Evolutionary conservation across 2,888 invertebrate genomes (phyloP).

Genomic region (Chalcosyrphus nemorum): DNA sequence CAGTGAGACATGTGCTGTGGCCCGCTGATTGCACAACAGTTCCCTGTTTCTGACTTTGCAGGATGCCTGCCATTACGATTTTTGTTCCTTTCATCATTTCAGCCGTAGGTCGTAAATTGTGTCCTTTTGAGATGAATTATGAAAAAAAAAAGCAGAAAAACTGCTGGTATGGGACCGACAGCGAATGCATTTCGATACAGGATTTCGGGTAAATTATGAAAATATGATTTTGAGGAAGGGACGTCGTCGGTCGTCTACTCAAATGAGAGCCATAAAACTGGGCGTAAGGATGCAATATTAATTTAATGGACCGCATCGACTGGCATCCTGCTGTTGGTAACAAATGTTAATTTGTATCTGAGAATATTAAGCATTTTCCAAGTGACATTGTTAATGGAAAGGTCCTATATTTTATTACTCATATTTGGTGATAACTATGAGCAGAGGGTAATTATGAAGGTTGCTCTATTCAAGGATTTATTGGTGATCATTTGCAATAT

Average conservation of each 20-base stretch:
- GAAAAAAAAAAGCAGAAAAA: conserved; percentile 1
- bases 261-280: conserved; percentile 56
- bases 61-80: conserved; percentile 14
- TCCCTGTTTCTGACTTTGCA: conserved; percentile 9
- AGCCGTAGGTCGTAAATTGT: conserved; percentile 56
- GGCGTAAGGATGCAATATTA: conserved; percentile 63
- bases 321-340: conserved; percentile 36
- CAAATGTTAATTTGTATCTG: conserved; percentile 22
- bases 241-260: not conserved
- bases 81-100: conserved; percentile 47
- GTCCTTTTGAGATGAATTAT: conserved; percentile 63
- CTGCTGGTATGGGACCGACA: not conserved
- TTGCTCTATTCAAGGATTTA: conserved; percentile 2
- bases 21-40: conserved; percentile 29
- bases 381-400: conserved; percentile 11
- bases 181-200: not conserved
- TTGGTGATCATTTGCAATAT: not conserved
- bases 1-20: conserved; percentile 58
- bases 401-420: conserved; percentile 11
- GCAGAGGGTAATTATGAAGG: not conserved
- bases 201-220: conserved; percentile 56
- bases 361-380: not conserved
- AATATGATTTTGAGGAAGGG: conserved; percentile 48
- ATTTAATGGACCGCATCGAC: conserved; percentile 68
- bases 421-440: not conserved